Base-by-base conservation (phyloP, 2,113 vertebrate species). In the Aramus guarauna region DNA sequence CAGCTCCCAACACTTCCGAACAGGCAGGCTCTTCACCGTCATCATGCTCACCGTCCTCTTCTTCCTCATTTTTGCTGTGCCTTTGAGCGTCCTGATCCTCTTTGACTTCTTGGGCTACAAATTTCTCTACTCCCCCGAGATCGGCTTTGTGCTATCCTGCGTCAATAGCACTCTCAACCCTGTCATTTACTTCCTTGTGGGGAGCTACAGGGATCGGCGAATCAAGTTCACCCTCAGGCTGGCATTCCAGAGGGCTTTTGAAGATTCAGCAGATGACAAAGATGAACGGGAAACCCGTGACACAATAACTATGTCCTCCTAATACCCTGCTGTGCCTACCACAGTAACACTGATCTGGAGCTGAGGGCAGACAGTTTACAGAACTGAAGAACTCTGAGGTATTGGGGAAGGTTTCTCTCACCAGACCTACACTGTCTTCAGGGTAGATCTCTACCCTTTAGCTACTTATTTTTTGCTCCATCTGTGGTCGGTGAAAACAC, bases 181-280 rank as follows among this genome's bases (percentile, higher is more conserved):
- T 0, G 0, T 97, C 86, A 95, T 97, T n/a, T 98, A 97, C 60
- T 97, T 97, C 88, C 85, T 96, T 10, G 92, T 98, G 79, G 96
- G 97, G 18, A 97, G 97, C 91, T 97, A 97, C 89, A 91, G 69
- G 68, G 95, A 96, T 37, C 55, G 43, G 4, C 94, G 82, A 12
- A 95, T 95, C 87, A 80, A 82, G 76, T 53, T 94, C 11, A 8
- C 95, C 52, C 91, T 97, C 73, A 77, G 43, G 47, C 80, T 94
- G 86, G 96, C 96, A 0, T 97, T 97, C 94, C 96, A 97, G 84
- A 96, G 94, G 69, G 96, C 90, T 16, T 97, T 97, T 83, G 94
- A 96, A 37, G 95, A 94, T 17, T 96, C 95, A 13, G 94, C 19
- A 1, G 95, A 96, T 14, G 96, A 96, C 80, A 96, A 93, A 37